phyloP scores from a whole-genome alignment of 2,888 invertebrate species.

The Unio pictorum region DNA sequence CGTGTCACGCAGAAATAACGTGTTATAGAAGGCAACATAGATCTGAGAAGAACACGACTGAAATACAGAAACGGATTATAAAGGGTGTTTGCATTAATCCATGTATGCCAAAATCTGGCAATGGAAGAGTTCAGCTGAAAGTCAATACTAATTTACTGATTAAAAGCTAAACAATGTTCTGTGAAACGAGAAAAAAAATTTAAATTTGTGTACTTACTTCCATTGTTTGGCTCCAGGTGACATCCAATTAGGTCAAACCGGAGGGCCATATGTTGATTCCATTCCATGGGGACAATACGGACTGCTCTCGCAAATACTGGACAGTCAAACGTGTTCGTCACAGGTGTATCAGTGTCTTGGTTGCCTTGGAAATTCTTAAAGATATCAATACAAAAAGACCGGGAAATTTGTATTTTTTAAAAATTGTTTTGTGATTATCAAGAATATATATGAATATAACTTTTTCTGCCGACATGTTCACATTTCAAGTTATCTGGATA shows the following conservation, averaged over 20 bases:
- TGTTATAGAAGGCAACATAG: too few relatives aligned
- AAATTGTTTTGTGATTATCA: too few relatives aligned
- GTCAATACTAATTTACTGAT: background rate
- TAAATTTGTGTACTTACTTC: conserved; percentile 6
- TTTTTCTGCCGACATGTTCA: too few relatives aligned
- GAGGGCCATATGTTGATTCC: conserved; percentile 32
- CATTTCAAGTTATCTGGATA: too few relatives aligned
- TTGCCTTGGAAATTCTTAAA: conserved; percentile 35
- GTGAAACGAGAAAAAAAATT: too few relatives aligned
- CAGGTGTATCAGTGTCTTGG: conserved; percentile 24
- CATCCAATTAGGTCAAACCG: conserved; percentile 38
- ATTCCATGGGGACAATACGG: conserved; percentile 28
- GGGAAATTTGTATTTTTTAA: too few relatives aligned
- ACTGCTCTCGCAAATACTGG: conserved; percentile 35
- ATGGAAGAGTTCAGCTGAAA: background rate
- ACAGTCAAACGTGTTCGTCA: conserved; percentile 19
- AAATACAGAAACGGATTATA: too few relatives aligned
- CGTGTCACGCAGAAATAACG: too few relatives aligned
- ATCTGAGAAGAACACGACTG: too few relatives aligned
- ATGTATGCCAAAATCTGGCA: background rate
- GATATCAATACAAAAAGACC: background rate
- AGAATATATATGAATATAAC: too few relatives aligned
- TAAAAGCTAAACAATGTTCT: too few relatives aligned
- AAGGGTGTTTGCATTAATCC: too few relatives aligned
- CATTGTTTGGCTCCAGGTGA: conserved; percentile 21